phyloP scores from a whole-genome alignment of 2,113 vertebrate genomes.

The Sciurus niger region DNA sequence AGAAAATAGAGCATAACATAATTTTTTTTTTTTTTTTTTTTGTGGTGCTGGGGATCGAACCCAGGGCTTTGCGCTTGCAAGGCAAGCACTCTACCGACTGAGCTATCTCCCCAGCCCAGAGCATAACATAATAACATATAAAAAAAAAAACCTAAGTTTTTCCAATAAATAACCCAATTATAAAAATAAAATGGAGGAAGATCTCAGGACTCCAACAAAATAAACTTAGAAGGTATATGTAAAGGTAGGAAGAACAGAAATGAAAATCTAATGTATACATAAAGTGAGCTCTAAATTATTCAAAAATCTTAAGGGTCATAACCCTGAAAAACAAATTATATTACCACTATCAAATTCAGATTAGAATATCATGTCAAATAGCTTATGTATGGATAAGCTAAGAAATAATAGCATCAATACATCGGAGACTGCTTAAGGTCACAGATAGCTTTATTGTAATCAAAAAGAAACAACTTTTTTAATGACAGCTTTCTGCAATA shows the following conservation, averaged over 20 bases:
- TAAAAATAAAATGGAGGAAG: neutral
- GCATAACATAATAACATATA: neutral
- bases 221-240: neutral
- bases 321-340: neutral
- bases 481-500: neutral
- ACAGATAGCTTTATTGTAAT: neutral
- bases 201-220: neutral
- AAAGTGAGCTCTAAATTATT: slow-evolving; percentile 18
- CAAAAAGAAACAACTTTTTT: neutral
- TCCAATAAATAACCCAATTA: slow-evolving; percentile 26
- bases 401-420: slow-evolving; percentile 8
- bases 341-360: neutral
- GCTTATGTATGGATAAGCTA: neutral
- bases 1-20: neutral
- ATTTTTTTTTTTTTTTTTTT: too few species aligned
- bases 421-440: neutral
- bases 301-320: neutral
- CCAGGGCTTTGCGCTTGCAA: too few species aligned
- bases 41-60: too few species aligned
- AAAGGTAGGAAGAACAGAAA: neutral
- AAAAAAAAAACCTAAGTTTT: neutral
- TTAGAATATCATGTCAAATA: neutral
- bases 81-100: too few species aligned
- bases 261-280: neutral
- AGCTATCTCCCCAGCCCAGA: too few species aligned